Evolutionary conservation across 2,797 vertebrate genomes (phyloP).

Genomic region (Dendrocincla tyrannina): DNA sequence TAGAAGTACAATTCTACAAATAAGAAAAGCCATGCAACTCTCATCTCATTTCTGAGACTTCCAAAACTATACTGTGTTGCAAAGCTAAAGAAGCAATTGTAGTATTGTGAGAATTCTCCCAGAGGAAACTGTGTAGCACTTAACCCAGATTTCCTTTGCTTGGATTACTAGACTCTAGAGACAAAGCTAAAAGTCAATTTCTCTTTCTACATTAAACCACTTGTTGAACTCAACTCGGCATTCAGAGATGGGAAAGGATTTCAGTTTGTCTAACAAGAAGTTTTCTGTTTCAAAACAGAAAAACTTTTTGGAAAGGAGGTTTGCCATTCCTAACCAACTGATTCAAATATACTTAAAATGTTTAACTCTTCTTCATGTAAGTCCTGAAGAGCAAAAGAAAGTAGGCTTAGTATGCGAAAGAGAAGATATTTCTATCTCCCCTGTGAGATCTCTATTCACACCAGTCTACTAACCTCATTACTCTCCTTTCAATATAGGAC

Average conservation of each 20-base stretch:
- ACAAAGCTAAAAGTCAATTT: not conserved
- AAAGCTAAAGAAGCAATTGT: not conserved
- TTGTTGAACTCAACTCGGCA: not conserved
- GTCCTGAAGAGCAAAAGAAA: not conserved
- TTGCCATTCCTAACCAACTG: not conserved
- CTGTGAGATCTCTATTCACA: not conserved
- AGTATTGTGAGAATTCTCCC: not conserved
- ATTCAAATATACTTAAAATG: not conserved
- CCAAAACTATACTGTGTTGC: not conserved
- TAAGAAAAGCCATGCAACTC: not conserved
- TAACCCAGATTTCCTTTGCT: slow-evolving; percentile 13
- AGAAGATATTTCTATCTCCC: not conserved
- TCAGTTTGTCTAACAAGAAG: not conserved
- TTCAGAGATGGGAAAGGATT: not conserved
- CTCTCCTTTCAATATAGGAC: not conserved
- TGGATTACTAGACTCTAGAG: not conserved
- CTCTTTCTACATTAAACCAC: not conserved
- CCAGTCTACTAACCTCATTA: not conserved
- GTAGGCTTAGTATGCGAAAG: not conserved
- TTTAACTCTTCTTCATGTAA: not conserved
- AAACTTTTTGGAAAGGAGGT: not conserved
- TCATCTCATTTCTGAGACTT: not conserved
- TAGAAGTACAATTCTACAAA: no score
- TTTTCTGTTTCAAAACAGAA: not conserved
- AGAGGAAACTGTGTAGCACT: not conserved